A percentile compares a stretch with the other conserved stretches of the same genome.
Conservation (phyloP, 2,888 invertebrate genomes). For the Microplitis deprimator region DNA sequence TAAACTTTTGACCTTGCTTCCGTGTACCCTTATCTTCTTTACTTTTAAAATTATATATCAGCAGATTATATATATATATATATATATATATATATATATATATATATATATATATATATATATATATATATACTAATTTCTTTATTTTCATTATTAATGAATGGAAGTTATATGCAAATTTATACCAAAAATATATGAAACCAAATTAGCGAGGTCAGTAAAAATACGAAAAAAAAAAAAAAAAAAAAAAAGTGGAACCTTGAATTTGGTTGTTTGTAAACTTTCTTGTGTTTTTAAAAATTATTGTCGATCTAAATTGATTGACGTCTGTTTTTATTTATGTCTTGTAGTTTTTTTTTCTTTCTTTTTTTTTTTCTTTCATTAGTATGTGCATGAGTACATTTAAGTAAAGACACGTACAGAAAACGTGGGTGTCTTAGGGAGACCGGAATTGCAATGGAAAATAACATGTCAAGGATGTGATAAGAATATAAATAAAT, state of each 20-base stretch:
- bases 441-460: constrained; percentile 5
- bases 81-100: neutral
- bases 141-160: neutral
- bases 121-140: neutral
- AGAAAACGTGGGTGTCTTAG: neutral
- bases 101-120: neutral
- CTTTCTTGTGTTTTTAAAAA: neutral
- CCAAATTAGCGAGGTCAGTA: neutral
- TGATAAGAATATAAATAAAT: constrained; percentile 4
- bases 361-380: neutral
- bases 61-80: neutral
- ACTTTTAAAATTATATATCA: neutral
- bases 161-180: neutral
- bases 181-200: neutral
- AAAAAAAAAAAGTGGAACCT: neutral
- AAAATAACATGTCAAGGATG: constrained; percentile 6
- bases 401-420: neutral
- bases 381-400: neutral
- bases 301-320: neutral
- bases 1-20: neutral
- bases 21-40: neutral
- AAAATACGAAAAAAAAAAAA: too few species aligned
- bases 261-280: neutral
- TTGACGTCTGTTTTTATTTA: neutral
- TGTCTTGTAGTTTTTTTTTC: neutral